Evolutionary conservation across 2,888 invertebrate species (phyloP).

Genomic region (Metallyticus violacea): DNA sequence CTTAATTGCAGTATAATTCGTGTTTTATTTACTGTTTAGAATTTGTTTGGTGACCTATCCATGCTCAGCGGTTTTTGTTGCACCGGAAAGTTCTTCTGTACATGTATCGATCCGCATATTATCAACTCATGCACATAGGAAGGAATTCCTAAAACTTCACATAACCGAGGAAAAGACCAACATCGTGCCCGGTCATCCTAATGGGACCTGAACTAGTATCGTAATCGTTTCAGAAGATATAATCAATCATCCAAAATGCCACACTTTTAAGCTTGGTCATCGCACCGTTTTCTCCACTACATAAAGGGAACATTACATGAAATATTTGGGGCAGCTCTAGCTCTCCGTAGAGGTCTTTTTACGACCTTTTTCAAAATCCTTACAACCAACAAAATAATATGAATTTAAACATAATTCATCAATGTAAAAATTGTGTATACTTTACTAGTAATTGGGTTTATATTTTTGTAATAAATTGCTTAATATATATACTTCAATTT

Average conservation of each 20-base stretch:
- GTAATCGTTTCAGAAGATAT: not conserved
- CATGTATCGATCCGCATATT: not conserved
- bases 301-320: not conserved
- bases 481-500: too few species aligned
- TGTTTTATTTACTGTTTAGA: too few species aligned
- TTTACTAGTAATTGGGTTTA: too few species aligned
- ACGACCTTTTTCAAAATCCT: too few species aligned
- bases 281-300: not conserved
- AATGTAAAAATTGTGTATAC: too few species aligned
- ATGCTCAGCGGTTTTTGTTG: not conserved
- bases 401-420: too few species aligned
- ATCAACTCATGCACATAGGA: too few species aligned
- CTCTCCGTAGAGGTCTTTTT: too few species aligned
- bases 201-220: not conserved
- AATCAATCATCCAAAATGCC: not conserved
- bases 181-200: not conserved
- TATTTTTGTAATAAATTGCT: too few species aligned
- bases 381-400: too few species aligned
- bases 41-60: not conserved
- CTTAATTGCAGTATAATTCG: too few species aligned
- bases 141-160: not conserved
- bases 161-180: too few species aligned
- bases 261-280: not conserved
- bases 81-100: not conserved
- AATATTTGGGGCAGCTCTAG: not conserved